Conservation (phyloP, 2,797 vertebrate genomes). For the Ptychadena robeensis region DNA sequence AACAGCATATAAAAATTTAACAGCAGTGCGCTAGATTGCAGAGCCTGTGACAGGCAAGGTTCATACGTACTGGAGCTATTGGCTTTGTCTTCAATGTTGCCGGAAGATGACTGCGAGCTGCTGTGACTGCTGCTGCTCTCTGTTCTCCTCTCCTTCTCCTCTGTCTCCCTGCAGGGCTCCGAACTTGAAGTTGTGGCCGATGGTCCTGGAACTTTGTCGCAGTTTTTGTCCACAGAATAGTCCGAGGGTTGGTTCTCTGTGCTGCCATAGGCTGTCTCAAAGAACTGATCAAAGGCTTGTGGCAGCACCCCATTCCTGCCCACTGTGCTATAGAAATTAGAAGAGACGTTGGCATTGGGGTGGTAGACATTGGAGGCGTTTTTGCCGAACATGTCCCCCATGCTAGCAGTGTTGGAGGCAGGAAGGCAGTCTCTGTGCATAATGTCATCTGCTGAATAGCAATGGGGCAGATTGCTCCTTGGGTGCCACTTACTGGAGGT, state of each 20-base stretch:
- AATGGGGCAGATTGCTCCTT: slow-evolving; percentile 91
- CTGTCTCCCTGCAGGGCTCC: slow-evolving; percentile 80
- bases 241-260: slow-evolving; percentile 80
- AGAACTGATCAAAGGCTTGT: slow-evolving; percentile 98
- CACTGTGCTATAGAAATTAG: slow-evolving; percentile 89
- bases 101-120: slow-evolving; percentile 94
- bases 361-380: slow-evolving; percentile 83
- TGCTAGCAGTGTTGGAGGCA: slow-evolving; percentile 79
- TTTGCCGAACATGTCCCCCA: slow-evolving; percentile 93
- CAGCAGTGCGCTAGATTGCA: slow-evolving; percentile 86
- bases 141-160: slow-evolving; percentile 80
- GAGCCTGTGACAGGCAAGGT: slow-evolving; percentile 84
- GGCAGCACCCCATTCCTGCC: slow-evolving; percentile 96
- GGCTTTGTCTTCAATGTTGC: slow-evolving; percentile 93
- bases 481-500: slow-evolving; percentile 95
- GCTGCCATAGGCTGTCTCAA: slow-evolving; percentile 92
- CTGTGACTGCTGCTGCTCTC: slow-evolving; percentile 86
- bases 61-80: slow-evolving; percentile 93
- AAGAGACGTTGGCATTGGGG: slow-evolving; percentile 83
- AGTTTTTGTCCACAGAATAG: slow-evolving; percentile 82
- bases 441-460: slow-evolving; percentile 92
- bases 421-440: slow-evolving; percentile 95
- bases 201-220: slow-evolving; percentile 78
- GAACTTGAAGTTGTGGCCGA: slow-evolving; percentile 76
- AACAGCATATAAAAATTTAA: slow-evolving; percentile 99